Base-by-base conservation (phyloP, 2,888 invertebrate species). In the Leucania comma region DNA sequence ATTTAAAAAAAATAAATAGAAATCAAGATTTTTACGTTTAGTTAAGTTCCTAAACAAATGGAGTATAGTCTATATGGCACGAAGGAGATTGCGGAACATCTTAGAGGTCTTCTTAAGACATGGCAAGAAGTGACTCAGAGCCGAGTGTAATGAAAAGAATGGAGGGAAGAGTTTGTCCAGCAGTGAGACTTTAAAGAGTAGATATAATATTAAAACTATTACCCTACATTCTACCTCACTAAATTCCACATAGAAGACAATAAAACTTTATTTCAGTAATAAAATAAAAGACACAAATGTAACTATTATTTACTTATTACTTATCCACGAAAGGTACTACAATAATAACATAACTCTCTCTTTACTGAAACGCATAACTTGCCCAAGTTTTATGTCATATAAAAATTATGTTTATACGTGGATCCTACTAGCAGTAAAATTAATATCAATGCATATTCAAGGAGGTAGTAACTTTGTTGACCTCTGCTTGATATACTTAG, bases 381-480 rank as follows among this genome's bases (percentile, higher is more conserved):
- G 57, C 17, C 35, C 22, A 56, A 48, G 14, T 77, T 82, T 71
- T 82, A 81, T 68, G 42, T 14, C 51, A 66, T 62, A 72, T 78
- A 81, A 80, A 80, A 61, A 73, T 80, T 22, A 80, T 73, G 66
- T 50, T 32, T 4, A n/a, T 57, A 56, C 54, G 24, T n/a, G 54
- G 14, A 54, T 29, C 57, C 62, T 58, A 22, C n/a, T 48, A 26
- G 26, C 62, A 70, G 51, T 71, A 63, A 68, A 71, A 51, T 72
- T 75, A 60, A 75, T 72, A 65, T 54, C 77, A 32, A 85, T 87
- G 84, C 85, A 86, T 87, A 86, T 87, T 87, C 85, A 83, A 72
- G 72, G 60, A 67, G 48, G 71, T 56, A 56, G 57, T 75, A 75
- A 75, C 64, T 61, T 32, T 61, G 64, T 65, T 75, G 68, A 78